Evolutionary conservation across 2,888 invertebrate species (phyloP).

Genomic region (Oeneis ivallda): DNA sequence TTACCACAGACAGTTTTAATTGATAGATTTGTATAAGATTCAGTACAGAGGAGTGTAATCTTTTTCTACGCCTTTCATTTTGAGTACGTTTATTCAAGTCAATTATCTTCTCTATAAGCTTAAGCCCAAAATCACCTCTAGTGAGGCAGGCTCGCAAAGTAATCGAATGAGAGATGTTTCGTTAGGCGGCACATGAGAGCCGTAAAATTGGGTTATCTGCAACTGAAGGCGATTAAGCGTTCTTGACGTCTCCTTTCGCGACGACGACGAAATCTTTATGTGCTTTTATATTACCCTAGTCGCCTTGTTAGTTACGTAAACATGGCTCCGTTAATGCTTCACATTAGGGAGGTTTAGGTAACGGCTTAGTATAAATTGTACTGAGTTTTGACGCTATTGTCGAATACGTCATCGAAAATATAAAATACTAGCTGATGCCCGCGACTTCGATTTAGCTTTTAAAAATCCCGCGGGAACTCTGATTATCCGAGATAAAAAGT

Average conservation of each 20-base stretch:
- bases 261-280: slow-evolving; percentile 34
- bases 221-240: slow-evolving; percentile 41
- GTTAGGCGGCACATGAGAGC: slow-evolving; percentile 41
- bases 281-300: slow-evolving; percentile 32
- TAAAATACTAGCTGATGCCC: no score
- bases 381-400: no score
- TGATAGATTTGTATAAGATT: no score
- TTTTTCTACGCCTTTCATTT: no score
- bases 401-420: no score
- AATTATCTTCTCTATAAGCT: slow-evolving; percentile 20
- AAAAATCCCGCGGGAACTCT: no score
- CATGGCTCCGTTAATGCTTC: slow-evolving; percentile 8
- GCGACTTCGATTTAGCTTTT: no score
- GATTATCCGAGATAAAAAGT: no score
- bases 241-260: slow-evolving; percentile 38
- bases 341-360: neutral
- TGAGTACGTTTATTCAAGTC: neutral
- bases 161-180: slow-evolving; percentile 42
- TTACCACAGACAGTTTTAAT: no score
- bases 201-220: slow-evolving; percentile 43
- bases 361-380: neutral
- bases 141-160: slow-evolving; percentile 35
- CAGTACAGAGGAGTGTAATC: no score
- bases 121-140: slow-evolving; percentile 28
- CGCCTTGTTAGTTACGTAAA: slow-evolving; percentile 18